Percentiles rank a stretch among this genome's conserved stretches.
Conservation (phyloP, 2,113 vertebrate genomes). For the Lepus timidus region DNA sequence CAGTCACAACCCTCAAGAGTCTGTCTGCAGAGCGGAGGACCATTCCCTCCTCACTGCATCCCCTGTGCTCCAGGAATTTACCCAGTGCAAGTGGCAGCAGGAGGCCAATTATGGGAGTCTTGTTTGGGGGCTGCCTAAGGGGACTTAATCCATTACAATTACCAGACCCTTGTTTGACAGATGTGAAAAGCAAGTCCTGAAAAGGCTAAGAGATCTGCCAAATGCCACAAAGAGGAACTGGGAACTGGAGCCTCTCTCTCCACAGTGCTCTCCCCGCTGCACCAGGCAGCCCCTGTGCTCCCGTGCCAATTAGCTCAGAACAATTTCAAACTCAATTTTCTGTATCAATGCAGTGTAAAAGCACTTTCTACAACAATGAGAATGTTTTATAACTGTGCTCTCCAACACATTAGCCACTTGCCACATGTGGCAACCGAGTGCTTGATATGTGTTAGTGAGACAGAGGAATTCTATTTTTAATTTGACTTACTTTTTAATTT, state of each 20-base stretch:
- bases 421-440: background rate
- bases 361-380: background rate
- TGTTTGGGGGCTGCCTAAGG: background rate
- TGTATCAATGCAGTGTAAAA: background rate
- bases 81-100: background rate
- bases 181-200: slow-evolving; percentile 23
- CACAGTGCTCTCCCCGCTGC: background rate
- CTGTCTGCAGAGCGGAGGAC: background rate
- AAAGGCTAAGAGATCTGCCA: background rate
- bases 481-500: background rate
- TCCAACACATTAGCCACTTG: background rate
- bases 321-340: background rate
- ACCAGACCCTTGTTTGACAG: background rate
- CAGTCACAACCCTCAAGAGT: background rate
- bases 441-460: background rate
- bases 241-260: background rate
- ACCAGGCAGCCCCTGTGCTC: background rate
- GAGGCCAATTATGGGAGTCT: slow-evolving; percentile 1
- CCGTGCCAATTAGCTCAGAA: background rate
- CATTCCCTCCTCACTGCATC: background rate
- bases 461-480: background rate
- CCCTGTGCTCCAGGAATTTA: background rate
- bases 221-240: background rate
- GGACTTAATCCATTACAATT: background rate
- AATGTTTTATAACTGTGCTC: background rate